phyloP scores from a whole-genome alignment of 2,113 vertebrate genomes.

The Spermophilus dauricus region DNA sequence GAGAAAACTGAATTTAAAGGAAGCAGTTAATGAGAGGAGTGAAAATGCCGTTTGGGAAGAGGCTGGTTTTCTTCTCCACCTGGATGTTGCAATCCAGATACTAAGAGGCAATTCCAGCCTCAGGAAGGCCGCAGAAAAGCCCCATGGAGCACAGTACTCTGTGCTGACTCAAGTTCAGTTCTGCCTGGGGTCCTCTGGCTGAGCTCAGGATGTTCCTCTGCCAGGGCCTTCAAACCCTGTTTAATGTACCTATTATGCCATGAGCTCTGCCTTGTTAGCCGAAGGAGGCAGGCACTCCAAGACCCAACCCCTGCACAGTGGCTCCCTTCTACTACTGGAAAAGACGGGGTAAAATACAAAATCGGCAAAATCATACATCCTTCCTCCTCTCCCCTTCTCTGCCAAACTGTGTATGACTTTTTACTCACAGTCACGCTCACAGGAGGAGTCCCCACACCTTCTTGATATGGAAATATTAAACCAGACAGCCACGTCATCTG shows the following conservation, averaged over 20 bases:
- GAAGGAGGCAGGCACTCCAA: background rate
- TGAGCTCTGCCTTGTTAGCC: background rate
- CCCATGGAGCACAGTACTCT: background rate
- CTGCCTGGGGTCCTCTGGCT: constrained; percentile 39
- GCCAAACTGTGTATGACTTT: background rate
- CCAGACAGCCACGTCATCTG: background rate
- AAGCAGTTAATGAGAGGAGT: background rate
- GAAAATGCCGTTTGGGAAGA: background rate
- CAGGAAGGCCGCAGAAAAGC: background rate
- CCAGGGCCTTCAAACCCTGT: background rate
- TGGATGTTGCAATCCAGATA: background rate
- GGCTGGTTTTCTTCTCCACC: background rate
- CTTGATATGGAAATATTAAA: background rate
- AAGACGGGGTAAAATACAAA: background rate
- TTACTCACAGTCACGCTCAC: background rate
- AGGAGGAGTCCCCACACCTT: background rate
- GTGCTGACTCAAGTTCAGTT: constrained; percentile 11
- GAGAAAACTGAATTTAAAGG: background rate
- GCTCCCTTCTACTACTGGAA: background rate
- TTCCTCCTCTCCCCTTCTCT: background rate
- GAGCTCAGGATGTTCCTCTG: constrained; percentile 42
- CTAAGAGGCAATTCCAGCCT: background rate
- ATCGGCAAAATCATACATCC: background rate
- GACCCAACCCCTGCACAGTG: rapidly evolving
- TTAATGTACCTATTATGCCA: background rate